Percentiles rank a stretch among this genome's conserved stretches.
Evolutionary conservation across 2,888 invertebrate genomes (phyloP).

Genomic region (Gastracanthus pulcherrimus): DNA sequence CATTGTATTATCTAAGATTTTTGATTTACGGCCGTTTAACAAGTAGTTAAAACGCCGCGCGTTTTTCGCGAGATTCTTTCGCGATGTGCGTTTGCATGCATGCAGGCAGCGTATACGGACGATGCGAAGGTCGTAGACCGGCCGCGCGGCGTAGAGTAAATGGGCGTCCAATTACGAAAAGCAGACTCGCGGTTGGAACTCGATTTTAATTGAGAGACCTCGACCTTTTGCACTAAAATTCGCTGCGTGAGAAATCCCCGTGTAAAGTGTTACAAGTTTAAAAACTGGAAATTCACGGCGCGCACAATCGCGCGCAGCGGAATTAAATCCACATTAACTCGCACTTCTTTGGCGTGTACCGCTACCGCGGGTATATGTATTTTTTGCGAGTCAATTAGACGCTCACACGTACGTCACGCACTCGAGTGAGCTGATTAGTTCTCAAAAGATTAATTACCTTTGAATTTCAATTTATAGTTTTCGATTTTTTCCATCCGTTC

Average conservation of each 20-base stretch:
- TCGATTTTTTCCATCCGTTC: not conserved
- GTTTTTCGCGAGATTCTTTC: conserved; percentile 15
- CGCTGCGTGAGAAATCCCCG: conserved; percentile 48
- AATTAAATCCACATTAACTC: conserved; percentile 49
- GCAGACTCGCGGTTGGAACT: no score
- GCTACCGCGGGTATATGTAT: conserved; percentile 1
- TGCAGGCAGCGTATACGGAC: no score
- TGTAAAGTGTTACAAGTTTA: conserved; percentile 47
- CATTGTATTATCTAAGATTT: conserved; percentile 7
- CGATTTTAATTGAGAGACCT: conserved; percentile 23
- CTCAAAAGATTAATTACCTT: not conserved
- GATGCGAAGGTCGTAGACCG: not conserved
- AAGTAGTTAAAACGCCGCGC: not conserved
- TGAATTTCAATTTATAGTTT: no score
- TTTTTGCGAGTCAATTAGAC: not conserved
- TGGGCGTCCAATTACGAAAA: conserved; percentile 22
- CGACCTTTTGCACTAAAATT: conserved; percentile 45
- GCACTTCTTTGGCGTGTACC: not conserved
- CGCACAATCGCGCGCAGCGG: not conserved
- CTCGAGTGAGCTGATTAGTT: not conserved
- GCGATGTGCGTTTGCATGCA: no score
- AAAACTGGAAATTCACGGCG: conserved; percentile 38
- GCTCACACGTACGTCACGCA: not conserved
- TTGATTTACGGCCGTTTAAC: conserved; percentile 32
- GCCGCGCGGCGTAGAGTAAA: not conserved